Percentiles rank a stretch among this genome's conserved stretches.
These are phyloP conservation scores for Nylanderia fulva DNA, from an alignment of 1,140 invertebrate species.

Conservation along the genomic window DNA sequence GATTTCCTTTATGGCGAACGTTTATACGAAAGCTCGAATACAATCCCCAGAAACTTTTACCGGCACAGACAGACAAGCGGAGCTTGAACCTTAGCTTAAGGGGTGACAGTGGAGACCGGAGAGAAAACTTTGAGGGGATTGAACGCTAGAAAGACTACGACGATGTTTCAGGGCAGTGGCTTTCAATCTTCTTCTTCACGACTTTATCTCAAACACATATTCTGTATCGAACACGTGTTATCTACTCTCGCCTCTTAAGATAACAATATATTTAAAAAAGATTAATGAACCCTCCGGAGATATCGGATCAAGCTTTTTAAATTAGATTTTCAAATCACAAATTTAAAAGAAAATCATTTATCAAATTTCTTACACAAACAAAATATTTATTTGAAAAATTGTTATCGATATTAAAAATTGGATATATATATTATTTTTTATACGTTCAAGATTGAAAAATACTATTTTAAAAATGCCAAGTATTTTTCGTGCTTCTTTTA, in stretches of 20 bases:
- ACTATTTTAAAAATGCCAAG: background rate
- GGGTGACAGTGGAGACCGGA: conserved; percentile 29
- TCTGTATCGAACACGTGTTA: conserved; percentile 14
- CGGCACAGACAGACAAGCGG: conserved; percentile 53
- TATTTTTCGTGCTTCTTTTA: too few species aligned
- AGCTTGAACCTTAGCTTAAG: conserved; percentile 47
- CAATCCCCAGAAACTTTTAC: conserved; percentile 56
- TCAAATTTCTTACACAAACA: background rate
- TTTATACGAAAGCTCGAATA: conserved; percentile 37
- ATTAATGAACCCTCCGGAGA: background rate
- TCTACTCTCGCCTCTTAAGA: background rate
- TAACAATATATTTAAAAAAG: background rate
- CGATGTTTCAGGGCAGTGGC: conserved; percentile 53
- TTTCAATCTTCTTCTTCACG: conserved; percentile 30
- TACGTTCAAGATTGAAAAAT: background rate
- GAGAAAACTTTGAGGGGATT: conserved; percentile 62
- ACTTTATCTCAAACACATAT: background rate
- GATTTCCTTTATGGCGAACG: conserved; percentile 25
- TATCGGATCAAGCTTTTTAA: background rate
- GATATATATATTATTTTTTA: background rate
- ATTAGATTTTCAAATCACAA: background rate
- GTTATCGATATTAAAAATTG: background rate
- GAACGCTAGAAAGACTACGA: conserved; percentile 59
- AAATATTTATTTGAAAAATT: background rate
- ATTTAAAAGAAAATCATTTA: background rate